phyloP scores from a whole-genome alignment of 2,113 vertebrate genomes.

The Phylloscopus trochiloides region DNA sequence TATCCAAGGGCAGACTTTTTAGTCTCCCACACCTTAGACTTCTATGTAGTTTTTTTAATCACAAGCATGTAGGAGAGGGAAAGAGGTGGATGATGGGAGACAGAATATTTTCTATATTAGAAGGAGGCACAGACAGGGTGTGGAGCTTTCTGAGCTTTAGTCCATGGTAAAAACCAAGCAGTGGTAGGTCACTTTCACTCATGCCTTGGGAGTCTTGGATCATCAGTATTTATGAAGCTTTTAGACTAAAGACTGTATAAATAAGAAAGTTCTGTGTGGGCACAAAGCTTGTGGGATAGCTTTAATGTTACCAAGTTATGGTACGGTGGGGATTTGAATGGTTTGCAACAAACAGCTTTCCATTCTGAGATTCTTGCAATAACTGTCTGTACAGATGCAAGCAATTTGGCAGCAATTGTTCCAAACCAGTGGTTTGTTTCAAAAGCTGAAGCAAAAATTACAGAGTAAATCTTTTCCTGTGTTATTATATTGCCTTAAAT shows the following conservation, averaged over 20 bases:
- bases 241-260: neutral
- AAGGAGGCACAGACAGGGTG: neutral
- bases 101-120: neutral
- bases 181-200: neutral
- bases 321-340: neutral
- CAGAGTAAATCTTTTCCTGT: neutral
- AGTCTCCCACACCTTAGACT: neutral
- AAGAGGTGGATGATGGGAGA: neutral
- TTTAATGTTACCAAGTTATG: neutral
- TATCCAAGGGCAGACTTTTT: neutral
- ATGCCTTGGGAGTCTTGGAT: neutral
- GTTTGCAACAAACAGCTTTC: neutral
- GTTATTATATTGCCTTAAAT: conserved; percentile 30
- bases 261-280: neutral
- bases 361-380: conserved; percentile 5
- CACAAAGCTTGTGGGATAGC: neutral
- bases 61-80: neutral
- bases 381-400: conserved; percentile 21
- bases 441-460: conserved; percentile 45
- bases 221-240: neutral
- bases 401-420: conserved; percentile 44
- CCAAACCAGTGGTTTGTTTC: conserved; percentile 50
- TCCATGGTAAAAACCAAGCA: neutral
- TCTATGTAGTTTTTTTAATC: neutral
- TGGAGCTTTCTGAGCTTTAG: neutral